A percentile compares a stretch with the other conserved stretches of the same genome.
These are phyloP conservation scores for Salminus brasiliensis DNA, from an alignment of 2,113 vertebrate genomes.

Conservation along the genomic window DNA sequence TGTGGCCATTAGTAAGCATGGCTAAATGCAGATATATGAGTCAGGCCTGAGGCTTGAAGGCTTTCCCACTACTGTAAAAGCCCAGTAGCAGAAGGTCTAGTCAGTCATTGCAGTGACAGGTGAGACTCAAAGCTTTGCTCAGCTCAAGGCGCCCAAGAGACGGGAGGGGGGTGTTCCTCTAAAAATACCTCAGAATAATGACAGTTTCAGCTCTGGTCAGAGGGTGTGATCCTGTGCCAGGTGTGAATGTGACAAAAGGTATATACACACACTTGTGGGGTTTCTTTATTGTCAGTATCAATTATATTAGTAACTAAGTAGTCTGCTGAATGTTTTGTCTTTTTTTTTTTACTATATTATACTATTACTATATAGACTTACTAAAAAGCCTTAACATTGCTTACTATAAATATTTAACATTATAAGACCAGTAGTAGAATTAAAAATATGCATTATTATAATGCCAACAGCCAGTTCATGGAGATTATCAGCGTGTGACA, in stretches of 20 bases:
- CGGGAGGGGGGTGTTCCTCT: slow-evolving; percentile 37
- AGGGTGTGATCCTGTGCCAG: slow-evolving; percentile 1
- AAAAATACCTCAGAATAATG: slow-evolving; percentile 46
- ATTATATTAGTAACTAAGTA: not conserved
- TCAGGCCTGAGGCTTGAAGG: slow-evolving; percentile 27
- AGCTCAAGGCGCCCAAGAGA: not conserved
- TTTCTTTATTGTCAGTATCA: not conserved
- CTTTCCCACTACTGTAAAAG: slow-evolving; percentile 32
- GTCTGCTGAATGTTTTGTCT: not conserved
- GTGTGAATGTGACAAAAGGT: not conserved
- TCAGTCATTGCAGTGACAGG: slow-evolving; percentile 61
- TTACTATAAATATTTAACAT: no score
- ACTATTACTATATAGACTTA: no score
- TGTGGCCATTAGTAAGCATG: slow-evolving; percentile 23
- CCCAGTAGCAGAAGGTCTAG: slow-evolving; percentile 49
- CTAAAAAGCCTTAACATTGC: no score
- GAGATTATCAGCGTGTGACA: no score
- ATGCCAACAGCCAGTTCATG: no score
- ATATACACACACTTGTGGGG: not conserved
- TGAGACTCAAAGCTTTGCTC: slow-evolving; percentile 40
- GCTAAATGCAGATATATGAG: slow-evolving; percentile 44
- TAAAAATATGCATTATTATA: no score
- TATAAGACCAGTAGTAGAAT: no score
- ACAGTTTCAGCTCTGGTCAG: slow-evolving; percentile 21
- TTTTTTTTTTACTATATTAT: no score